Evolutionary conservation across 2,888 invertebrate genomes (phyloP), one percentile per base, ranked within the genome.

Genomic region (Drosophila buzzatii): DNA sequence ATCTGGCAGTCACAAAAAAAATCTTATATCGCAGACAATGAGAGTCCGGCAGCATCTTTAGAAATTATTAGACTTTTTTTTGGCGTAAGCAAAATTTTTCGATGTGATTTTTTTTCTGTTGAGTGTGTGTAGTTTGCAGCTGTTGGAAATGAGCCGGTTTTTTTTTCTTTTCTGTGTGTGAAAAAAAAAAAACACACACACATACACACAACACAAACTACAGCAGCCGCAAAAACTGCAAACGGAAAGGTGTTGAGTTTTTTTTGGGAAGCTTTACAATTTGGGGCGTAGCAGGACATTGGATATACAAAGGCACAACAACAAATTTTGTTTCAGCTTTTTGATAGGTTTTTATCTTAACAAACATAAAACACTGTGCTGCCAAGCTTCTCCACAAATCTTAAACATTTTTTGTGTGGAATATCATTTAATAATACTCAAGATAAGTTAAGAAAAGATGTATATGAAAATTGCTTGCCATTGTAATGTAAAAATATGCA

Each of bases 131-230:
- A 64, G 57, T 61, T 72, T 84, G 82, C 87, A 82, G 82, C 87
- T 82, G 82, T 86, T 82, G 81, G 39, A 58, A 69, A 64, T 66
- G 76, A 84, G 87, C 82, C 79, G 87, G 87, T 82, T 86, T 65
- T 45, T 39, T 53, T 64, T 44, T 16, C 18, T 9, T 33, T 37
- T 35, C 10, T 45, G 51, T 69, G 42, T 68, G 69, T 68, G 66
- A 66, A 52, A 51, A 16, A 37, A 37, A 37, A 37, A 51, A 58
- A 53, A 52, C 35, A 51, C 2, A 23, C 23, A 23, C 23, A 27
- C 27, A 27, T 6, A 27, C 27, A 27, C 27, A 39, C 31, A 55
- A 27, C 12, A 18, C 20, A 51, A 49, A 16, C n/a, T 63, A 63
- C 7, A 31, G 3, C 39, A 64, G 37, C 18, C 27, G 39, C n/a